A percentile compares a stretch with the other conserved stretches of the same genome.
phyloP scores from a whole-genome alignment of 2,113 vertebrate species.

The Pluvianellus socialis region DNA sequence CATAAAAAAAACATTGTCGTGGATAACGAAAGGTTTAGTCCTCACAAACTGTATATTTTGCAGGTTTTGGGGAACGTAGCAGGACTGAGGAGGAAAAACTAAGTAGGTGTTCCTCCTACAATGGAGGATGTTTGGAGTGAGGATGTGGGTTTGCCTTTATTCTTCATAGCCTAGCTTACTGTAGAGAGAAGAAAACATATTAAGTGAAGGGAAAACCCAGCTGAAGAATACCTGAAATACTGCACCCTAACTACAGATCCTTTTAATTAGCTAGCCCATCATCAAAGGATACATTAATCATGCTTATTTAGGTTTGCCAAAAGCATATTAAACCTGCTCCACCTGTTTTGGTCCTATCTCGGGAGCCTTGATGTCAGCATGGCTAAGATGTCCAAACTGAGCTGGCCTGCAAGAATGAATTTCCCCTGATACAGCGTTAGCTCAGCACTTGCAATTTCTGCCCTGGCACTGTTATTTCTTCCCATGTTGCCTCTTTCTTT shows the following conservation, averaged over 20 bases:
- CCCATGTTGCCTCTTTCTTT: neutral
- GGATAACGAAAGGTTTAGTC: neutral
- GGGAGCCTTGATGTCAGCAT: neutral
- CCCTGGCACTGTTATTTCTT: neutral
- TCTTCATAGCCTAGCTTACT: neutral
- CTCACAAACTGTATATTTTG: neutral
- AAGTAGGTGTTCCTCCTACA: neutral
- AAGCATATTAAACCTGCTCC: neutral
- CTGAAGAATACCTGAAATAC: neutral
- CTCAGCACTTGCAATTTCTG: neutral
- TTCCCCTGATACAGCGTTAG: neutral
- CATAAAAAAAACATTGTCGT: rapidly evolving
- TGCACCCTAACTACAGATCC: neutral
- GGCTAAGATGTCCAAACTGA: neutral
- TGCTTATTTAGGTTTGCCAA: neutral
- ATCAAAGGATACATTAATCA: neutral
- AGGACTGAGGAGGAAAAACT: neutral
- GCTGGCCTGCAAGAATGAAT: neutral
- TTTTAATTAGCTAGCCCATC: conserved; percentile 28
- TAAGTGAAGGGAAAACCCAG: neutral
- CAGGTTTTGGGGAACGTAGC: neutral
- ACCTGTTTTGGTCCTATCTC: neutral
- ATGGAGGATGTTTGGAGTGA: neutral
- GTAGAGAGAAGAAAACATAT: neutral
- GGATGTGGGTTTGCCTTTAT: neutral